A percentile compares a stretch with the other conserved stretches of the same genome.
Evolutionary conservation across 2,797 vertebrate genomes (phyloP).

Genomic region (Gila robusta): DNA sequence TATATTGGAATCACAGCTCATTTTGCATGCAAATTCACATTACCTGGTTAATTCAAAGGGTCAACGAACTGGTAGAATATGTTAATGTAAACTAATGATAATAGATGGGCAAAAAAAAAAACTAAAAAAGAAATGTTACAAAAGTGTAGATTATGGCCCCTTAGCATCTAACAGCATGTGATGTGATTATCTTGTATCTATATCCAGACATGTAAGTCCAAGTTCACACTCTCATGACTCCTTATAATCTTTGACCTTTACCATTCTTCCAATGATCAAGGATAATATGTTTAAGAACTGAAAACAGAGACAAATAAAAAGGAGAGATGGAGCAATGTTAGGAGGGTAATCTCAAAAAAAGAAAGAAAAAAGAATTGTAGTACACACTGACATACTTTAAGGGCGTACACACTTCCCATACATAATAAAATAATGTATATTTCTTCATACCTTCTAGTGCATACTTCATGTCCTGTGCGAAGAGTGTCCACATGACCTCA

Average conservation of each 20-base stretch:
- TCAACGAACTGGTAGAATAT: neutral
- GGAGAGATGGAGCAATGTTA: conserved; percentile 3
- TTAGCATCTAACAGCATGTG: neutral
- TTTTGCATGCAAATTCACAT: neutral
- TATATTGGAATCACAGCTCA: neutral
- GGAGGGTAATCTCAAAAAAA: conserved; percentile 21
- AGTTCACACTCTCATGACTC: conserved; percentile 24
- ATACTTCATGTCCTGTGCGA: conserved; percentile 97
- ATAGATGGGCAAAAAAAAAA: no score
- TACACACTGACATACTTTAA: neutral
- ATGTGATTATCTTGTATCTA: neutral
- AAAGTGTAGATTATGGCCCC: neutral
- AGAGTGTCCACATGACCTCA: conserved; percentile 96
- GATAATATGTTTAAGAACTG: conserved; percentile 73
- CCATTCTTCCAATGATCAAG: conserved; percentile 71
- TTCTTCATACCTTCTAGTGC: conserved; percentile 89
- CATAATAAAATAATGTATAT: neutral
- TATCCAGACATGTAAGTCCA: neutral
- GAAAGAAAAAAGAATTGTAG: neutral
- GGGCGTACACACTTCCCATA: neutral
- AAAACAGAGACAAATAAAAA: conserved; percentile 48
- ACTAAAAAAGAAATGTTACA: no score
- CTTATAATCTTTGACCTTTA: conserved; percentile 65
- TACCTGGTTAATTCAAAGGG: neutral
- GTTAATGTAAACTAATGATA: neutral